A percentile compares a stretch with the other conserved stretches of the same genome.
Conservation (phyloP, 2,113 vertebrate genomes). For the Calidris pugnax region DNA sequence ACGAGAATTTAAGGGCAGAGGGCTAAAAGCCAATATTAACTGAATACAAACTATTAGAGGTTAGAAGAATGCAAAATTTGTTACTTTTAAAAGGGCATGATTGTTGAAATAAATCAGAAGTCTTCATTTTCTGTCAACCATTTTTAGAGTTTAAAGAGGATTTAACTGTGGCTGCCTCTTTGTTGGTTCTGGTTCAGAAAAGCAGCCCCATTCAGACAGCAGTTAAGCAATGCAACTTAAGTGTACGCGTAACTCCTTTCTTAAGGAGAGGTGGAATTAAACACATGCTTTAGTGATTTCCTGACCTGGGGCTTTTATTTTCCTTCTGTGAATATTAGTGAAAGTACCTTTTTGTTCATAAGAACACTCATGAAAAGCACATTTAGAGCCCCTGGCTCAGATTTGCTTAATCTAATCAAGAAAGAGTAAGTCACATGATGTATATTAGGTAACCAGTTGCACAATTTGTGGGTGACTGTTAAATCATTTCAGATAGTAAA, state of each 20-base stretch:
- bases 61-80: slow-evolving; percentile 2
- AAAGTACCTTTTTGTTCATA: slow-evolving; percentile 65
- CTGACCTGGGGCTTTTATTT: slow-evolving; percentile 62
- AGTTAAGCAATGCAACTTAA: slow-evolving; percentile 8
- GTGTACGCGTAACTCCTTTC: not conserved
- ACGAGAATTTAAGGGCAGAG: not conserved
- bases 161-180: not conserved
- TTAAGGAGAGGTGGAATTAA: slow-evolving; percentile 51
- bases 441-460: not conserved
- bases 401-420: slow-evolving; percentile 63
- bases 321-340: slow-evolving; percentile 64
- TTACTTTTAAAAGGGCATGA: not conserved
- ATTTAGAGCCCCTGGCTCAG: slow-evolving; percentile 48
- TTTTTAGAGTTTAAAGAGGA: not conserved
- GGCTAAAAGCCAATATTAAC: not conserved
- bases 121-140: not conserved
- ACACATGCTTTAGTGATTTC: slow-evolving; percentile 64
- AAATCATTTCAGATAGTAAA: not conserved
- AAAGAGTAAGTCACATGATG: slow-evolving; percentile 3
- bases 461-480: slow-evolving; percentile 25
- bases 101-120: not conserved
- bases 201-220: not conserved
- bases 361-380: slow-evolving; percentile 41
- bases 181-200: slow-evolving; percentile 25
- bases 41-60: not conserved